A percentile compares a stretch with the other conserved stretches of the same genome.
Evolutionary conservation across 2,113 vertebrate genomes (phyloP).

Genomic region (Pithys albifrons): DNA sequence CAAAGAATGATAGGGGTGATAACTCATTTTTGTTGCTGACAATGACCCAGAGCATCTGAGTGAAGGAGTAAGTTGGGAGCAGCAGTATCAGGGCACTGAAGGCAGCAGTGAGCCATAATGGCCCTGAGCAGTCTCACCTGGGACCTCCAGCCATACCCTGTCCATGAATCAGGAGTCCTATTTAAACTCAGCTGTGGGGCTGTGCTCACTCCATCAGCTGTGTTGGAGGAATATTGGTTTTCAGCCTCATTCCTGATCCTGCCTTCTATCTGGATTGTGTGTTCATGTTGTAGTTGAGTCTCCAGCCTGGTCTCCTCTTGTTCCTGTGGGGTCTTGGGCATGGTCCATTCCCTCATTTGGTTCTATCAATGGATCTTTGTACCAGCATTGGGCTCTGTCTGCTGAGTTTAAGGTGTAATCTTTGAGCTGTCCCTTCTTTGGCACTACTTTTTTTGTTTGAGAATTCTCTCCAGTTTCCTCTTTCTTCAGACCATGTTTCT

Average conservation of each 20-base stretch:
- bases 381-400: not conserved
- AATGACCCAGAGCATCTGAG: rapidly evolving
- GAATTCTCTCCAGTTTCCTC: not conserved
- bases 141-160: too few species aligned
- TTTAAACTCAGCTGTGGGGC: not conserved
- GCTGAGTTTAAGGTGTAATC: not conserved
- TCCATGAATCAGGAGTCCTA: not conserved
- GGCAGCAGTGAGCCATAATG: not conserved
- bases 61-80: not conserved
- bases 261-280: not conserved
- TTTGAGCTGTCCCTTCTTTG: not conserved
- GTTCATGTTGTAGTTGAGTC: rapidly evolving
- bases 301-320: not conserved
- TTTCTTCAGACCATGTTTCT: not conserved
- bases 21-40: not conserved
- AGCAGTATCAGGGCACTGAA: not conserved
- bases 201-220: rapidly evolving
- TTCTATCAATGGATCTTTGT: not conserved
- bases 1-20: not conserved
- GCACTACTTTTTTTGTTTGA: not conserved
- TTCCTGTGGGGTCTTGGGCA: rapidly evolving
- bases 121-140: not conserved
- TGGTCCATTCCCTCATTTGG: not conserved
- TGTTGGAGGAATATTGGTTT: not conserved
- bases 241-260: rapidly evolving